Conservation (phyloP, 1,140 invertebrate genomes). For the Globodera ellingtonae region DNA sequence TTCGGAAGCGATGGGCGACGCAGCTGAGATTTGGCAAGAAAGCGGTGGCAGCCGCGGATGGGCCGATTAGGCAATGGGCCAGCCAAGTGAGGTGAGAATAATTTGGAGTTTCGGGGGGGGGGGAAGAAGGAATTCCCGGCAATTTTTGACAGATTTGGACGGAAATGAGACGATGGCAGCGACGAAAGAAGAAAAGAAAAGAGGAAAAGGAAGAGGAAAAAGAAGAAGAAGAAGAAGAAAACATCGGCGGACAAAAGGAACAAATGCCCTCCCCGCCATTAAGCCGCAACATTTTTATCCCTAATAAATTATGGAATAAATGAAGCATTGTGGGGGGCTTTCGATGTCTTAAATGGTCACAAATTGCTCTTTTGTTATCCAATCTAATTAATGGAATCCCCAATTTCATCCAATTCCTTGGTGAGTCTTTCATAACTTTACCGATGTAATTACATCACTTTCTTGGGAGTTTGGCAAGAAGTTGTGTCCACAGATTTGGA, state of each 20-base stretch:
- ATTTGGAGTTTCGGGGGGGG: neutral
- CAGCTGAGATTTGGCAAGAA: conserved; percentile 24
- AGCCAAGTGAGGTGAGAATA: conserved; percentile 28
- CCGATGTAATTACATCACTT: too few relatives aligned
- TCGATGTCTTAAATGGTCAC: too few relatives aligned
- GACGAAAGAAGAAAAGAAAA: neutral
- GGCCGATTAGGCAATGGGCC: conserved; percentile 15
- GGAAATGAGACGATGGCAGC: neutral
- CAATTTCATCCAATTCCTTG: too few relatives aligned
- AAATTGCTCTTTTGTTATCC: too few relatives aligned
- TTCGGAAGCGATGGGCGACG: conserved; percentile 25
- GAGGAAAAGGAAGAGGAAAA: neutral
- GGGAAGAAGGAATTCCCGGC: neutral
- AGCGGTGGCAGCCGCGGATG: conserved; percentile 1
- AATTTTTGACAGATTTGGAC: neutral
- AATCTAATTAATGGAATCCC: too few relatives aligned
- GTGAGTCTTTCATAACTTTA: too few relatives aligned
- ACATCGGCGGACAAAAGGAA: neutral
- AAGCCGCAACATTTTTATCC: too few relatives aligned
- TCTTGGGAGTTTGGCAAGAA: too few relatives aligned
- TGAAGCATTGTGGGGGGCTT: too few relatives aligned
- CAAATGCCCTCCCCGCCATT: too few relatives aligned
- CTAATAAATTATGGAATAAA: too few relatives aligned
- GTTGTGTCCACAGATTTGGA: too few relatives aligned
- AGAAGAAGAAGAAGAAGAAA: neutral